These are phyloP conservation scores for Gobius niger DNA, from an alignment of 2,113 vertebrate genomes.

Conservation along the genomic window DNA sequence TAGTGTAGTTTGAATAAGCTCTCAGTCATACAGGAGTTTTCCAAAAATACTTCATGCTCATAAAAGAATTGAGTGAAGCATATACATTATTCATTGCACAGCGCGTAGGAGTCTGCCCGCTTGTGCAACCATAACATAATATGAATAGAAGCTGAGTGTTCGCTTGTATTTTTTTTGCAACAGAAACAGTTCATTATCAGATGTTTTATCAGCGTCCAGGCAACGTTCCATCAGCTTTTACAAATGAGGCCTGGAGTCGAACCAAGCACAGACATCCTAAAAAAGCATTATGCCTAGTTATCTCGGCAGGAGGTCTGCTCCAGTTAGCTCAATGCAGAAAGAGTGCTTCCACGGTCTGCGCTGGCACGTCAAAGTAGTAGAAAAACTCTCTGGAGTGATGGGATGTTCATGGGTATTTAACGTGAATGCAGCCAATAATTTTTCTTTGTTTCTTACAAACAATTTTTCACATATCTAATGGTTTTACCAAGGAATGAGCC, in stretches of 20 bases:
- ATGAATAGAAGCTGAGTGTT: neutral
- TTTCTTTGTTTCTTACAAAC: too few species aligned
- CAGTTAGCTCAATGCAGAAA: neutral
- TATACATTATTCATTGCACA: neutral
- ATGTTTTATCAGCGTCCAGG: slow-evolving; percentile 20
- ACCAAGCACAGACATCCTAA: slow-evolving; percentile 27
- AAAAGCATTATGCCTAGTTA: slow-evolving; percentile 34
- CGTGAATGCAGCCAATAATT: too few species aligned
- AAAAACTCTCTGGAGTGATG: too few species aligned
- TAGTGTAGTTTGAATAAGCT: too few species aligned
- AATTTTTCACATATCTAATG: too few species aligned
- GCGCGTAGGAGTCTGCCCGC: neutral
- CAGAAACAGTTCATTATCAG: slow-evolving; percentile 19
- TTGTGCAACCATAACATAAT: neutral
- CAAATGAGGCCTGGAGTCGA: slow-evolving; percentile 31
- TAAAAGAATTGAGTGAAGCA: neutral
- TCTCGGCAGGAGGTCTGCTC: slow-evolving; percentile 12
- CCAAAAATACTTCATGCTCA: neutral
- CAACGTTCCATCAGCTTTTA: slow-evolving; percentile 25
- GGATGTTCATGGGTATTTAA: too few species aligned
- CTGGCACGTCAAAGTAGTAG: too few species aligned
- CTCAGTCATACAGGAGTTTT: neutral
- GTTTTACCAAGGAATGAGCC: too few species aligned
- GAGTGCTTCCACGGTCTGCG: too few species aligned
- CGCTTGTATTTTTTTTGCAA: slow-evolving; percentile 1